Evolutionary conservation across 2,797 vertebrate genomes (phyloP).

Genomic region (Megaceryle alcyon): DNA sequence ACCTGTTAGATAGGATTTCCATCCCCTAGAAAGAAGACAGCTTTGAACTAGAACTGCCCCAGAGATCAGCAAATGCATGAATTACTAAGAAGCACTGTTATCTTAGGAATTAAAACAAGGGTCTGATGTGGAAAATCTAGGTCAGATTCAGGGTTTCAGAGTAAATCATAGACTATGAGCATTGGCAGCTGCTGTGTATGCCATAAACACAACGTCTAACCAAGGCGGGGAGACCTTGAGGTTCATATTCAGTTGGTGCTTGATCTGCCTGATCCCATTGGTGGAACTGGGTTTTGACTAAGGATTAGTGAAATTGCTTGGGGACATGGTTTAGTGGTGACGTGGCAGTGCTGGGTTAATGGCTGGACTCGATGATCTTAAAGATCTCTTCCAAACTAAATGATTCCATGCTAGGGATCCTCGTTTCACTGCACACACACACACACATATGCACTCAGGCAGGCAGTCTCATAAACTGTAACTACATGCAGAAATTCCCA

Average conservation of each 20-base stretch:
- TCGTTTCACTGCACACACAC: not conserved
- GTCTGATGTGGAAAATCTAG: slow-evolving; percentile 39
- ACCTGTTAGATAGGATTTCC: not conserved
- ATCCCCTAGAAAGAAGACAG: not conserved
- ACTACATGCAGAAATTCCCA: slow-evolving; percentile 33
- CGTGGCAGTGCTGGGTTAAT: not conserved
- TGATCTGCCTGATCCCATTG: not conserved
- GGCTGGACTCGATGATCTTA: not conserved
- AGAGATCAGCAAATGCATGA: not conserved
- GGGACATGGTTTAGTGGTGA: not conserved
- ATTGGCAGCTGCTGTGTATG: not conserved
- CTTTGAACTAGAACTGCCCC: not conserved
- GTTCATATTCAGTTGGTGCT: not conserved
- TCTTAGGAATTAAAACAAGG: slow-evolving; percentile 10
- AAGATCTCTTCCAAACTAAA: not conserved
- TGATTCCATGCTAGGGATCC: not conserved
- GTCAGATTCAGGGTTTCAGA: not conserved
- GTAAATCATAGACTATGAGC: not conserved
- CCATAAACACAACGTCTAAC: not conserved
- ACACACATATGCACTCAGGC: not conserved
- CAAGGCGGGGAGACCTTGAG: not conserved
- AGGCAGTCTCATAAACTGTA: slow-evolving; percentile 44
- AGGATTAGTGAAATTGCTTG: not conserved
- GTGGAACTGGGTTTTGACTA: not conserved
- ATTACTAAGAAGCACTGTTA: not conserved